phyloP scores from a whole-genome alignment of 2,888 invertebrate species.

The Apamea anceps region DNA sequence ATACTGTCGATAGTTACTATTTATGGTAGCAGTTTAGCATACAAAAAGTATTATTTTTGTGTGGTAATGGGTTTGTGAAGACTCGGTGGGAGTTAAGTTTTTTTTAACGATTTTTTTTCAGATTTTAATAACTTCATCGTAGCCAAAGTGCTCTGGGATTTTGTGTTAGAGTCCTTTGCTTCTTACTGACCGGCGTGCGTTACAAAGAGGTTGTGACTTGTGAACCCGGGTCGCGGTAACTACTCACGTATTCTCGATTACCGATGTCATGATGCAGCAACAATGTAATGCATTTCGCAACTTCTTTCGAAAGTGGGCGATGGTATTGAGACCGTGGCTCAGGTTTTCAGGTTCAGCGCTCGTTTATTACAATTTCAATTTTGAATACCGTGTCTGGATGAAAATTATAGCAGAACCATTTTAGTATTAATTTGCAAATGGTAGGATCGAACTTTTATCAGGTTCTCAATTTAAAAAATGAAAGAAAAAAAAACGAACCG shows the following conservation, averaged over 20 bases:
- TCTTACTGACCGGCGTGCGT: not conserved
- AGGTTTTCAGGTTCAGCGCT: not conserved
- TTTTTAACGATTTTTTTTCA: not conserved
- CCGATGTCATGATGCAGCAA: not conserved
- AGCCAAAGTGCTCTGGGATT: not conserved
- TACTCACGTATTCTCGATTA: slow-evolving; percentile 10
- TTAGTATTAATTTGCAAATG: not conserved
- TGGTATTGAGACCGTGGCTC: not conserved
- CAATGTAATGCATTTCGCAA: not conserved
- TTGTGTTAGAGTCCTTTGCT: not conserved
- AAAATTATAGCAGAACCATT: not conserved
- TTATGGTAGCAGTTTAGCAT: slow-evolving; percentile 44
- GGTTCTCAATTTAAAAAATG: not conserved
- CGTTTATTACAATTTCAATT: not conserved
- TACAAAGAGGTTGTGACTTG: slow-evolving; percentile 15
- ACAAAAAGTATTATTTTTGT: slow-evolving; percentile 43
- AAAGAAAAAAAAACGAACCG: not conserved
- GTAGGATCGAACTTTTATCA: too few species aligned
- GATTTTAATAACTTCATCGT: not conserved
- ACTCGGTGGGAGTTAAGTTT: not conserved
- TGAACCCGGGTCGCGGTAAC: not conserved
- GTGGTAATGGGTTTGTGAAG: slow-evolving; percentile 22
- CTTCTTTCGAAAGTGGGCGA: not conserved
- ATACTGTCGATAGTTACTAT: slow-evolving; percentile 39
- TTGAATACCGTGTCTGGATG: not conserved